Base-by-base conservation (phyloP, 2,797 vertebrate species). In the Chelon auratus region DNA sequence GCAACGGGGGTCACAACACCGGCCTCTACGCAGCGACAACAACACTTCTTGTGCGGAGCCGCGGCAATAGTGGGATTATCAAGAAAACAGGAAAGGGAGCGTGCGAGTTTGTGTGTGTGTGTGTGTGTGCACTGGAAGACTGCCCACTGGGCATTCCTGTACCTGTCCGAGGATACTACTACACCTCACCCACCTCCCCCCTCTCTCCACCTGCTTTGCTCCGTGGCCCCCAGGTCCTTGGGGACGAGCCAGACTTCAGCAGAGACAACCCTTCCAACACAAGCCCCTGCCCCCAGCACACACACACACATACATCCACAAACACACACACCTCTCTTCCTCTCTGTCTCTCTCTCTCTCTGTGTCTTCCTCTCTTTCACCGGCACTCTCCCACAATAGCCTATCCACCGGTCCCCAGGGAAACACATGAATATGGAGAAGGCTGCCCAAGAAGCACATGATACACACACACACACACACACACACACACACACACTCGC, bases 391-490 rank as follows among this genome's bases (percentile, higher is more conserved):
- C 90, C 91, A 94, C 92, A 93, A 93, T 91, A 92, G 93, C 86
- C 87, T 60, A 86, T 91, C 84, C 86, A 71, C 75, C 62, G 72
- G 80, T 92, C 92, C 91, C 91, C 85, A 81, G 82, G 93, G 92
- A 83, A 91, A 92, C 78, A 63, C 88, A 93, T 93, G 87, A 94
- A 95, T 93, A 94, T 93, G 91, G 91, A 93, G 74, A 78, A 90
- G 87, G 71, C 80, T 87, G 83, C 78, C 86, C 88, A 87, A 90
- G 90, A 86, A 91, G 83, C 87, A 73, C 83, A 89, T 89, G 84
- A 88, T 88, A 91, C 81, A 87, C 85, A 76, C 67, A 63, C 66
- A 65, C 77, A 72, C 61, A 87, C 85, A 76, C 67, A 63, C 66
- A 65, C 77, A 72, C 61, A 52, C 62, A 51, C 77, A 64, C 67